Percentiles rank a stretch among this genome's conserved stretches.
phyloP scores from a whole-genome alignment of 2,113 vertebrate species.

The Uropsilus gracilis region DNA sequence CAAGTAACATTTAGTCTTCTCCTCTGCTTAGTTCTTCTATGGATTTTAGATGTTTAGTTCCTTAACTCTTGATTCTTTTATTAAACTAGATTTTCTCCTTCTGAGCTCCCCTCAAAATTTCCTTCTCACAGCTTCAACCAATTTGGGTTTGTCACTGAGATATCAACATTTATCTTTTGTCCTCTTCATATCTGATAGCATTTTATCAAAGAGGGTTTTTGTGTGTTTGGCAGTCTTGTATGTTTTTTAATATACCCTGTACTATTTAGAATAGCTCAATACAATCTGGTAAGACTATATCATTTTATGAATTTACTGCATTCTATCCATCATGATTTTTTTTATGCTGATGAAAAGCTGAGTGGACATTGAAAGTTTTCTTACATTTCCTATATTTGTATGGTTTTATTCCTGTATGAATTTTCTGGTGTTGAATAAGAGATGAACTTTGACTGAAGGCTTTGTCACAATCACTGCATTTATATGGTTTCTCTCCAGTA shows the following conservation, averaged over 20 bases:
- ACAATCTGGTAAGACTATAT: neutral
- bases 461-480: constrained; percentile 85
- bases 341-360: constrained; percentile 31
- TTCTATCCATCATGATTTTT: neutral
- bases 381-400: constrained; percentile 68
- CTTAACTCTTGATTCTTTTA: neutral
- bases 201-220: neutral
- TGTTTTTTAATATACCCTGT: neutral
- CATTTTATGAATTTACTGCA: neutral
- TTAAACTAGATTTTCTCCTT: neutral
- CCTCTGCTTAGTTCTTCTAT: neutral
- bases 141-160: neutral
- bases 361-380: constrained; percentile 37
- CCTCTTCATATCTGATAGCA: neutral
- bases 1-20: neutral
- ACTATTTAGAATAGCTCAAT: neutral
- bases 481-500: constrained; percentile 77
- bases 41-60: neutral
- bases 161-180: neutral
- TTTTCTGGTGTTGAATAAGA: constrained; percentile 81
- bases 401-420: constrained; percentile 63
- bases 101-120: neutral
- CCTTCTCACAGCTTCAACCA: neutral
- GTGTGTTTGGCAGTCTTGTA: neutral
- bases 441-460: constrained; percentile 83